phyloP scores from a whole-genome alignment of 2,113 vertebrate species.

The Colistium nudipinnis region DNA sequence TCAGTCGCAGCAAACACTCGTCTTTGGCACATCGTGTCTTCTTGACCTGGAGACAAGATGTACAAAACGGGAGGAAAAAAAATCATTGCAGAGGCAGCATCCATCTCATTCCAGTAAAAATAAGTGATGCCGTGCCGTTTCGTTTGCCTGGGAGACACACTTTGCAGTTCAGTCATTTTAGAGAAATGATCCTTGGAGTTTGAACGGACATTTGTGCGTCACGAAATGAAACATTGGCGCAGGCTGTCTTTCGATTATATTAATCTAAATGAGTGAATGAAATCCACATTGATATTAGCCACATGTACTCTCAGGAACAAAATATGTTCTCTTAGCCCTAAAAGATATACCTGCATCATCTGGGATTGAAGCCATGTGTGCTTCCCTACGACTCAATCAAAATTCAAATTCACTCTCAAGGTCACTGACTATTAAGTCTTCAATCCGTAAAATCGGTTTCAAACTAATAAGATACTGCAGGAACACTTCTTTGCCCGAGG shows the following conservation, averaged over 20 bases:
- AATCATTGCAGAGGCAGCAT: background rate
- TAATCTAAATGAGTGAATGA: too few species aligned
- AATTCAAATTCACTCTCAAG: constrained; percentile 56
- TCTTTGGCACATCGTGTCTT: constrained; percentile 30
- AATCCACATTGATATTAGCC: too few species aligned
- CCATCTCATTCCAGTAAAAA: constrained; percentile 2
- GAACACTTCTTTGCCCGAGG: constrained; percentile 44
- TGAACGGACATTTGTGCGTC: background rate
- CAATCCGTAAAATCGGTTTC: constrained; percentile 47
- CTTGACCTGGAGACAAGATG: constrained; percentile 50
- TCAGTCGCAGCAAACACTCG: constrained; percentile 24
- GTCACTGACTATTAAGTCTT: constrained; percentile 66
- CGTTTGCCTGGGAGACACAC: background rate
- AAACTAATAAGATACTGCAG: constrained; percentile 49
- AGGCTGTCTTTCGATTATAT: background rate
- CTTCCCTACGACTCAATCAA: background rate
- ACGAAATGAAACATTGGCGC: background rate
- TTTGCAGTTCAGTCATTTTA: background rate
- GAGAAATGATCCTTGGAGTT: too few species aligned
- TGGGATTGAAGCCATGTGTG: background rate
- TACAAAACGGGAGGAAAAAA: constrained; percentile 8
- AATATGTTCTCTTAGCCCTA: too few species aligned
- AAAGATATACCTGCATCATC: background rate
- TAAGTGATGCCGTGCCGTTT: background rate
- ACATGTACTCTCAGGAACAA: too few species aligned